Base-by-base conservation (phyloP, 2,113 vertebrate genomes). In the Bambusicola thoracicus region DNA sequence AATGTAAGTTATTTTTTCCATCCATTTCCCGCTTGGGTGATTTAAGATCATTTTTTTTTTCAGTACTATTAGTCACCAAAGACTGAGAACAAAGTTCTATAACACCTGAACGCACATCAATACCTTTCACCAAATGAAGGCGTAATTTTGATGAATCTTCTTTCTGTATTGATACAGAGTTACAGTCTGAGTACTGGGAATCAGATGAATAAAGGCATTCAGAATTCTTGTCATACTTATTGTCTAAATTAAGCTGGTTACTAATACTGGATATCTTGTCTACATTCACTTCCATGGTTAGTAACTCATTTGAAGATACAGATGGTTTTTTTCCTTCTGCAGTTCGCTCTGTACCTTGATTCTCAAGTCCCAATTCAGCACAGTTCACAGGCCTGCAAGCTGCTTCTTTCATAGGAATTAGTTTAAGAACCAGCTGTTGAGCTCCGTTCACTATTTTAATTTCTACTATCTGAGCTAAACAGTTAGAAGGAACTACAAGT, bases 401-500 rank as follows among this genome's bases (percentile, higher is more conserved):
- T 29, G 87, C 87, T 76, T 97, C 97, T 84, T 97, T 95, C 90
- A 98, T 92, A 6, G 99, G 98, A 82, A 99, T 98, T 11, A 99
- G 88, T 85, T 98, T 98, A 70, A 99, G 97, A 92, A 99, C 98
- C 22, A 99, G 94, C 72, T 99, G 99, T 63, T 98, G 99, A 2
- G 98, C 97, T 40, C 98, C 98, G 3, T 99, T 99, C 56, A 99
- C 98, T 32, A 98, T 98, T 97, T 99, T 99, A 61, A 99, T 98
- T 25, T 99, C 98, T n/a, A 99, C 97, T 69, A 99, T 90, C 94
- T 99, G 98, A 63, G 99, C 99, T 85, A 99, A 96, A 93, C 99
- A 99, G 86, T 99, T 99, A 6, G 98, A 97, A 13, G 99, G 99
- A 68, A 99, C 98, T 11, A 98, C 97, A 10, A 99, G 97, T 73